A percentile compares a stretch with the other conserved stretches of the same genome.
Evolutionary conservation across 2,113 vertebrate genomes (phyloP).

Genomic region (Oreotrochilus melanogaster): DNA sequence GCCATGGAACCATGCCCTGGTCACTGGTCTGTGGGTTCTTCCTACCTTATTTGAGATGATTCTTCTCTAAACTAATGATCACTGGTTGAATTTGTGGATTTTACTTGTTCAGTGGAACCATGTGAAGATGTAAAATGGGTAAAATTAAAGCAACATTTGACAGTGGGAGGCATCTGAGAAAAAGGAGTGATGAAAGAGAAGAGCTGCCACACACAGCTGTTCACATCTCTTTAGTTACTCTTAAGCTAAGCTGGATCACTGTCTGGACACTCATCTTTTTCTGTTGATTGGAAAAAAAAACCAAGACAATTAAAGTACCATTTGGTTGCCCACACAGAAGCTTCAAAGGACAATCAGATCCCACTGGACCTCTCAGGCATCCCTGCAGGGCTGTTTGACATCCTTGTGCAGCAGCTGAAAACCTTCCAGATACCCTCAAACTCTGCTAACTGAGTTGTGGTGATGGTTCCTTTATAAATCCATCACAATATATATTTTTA

Average conservation of each 20-base stretch:
- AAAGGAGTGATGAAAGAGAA: neutral
- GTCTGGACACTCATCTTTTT: neutral
- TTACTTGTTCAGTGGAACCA: neutral
- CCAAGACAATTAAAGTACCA: neutral
- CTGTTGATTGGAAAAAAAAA: neutral
- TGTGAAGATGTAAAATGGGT: neutral
- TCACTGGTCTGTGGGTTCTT: neutral
- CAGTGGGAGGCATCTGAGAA: neutral
- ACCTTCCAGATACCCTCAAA: neutral
- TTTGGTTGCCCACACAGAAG: neutral
- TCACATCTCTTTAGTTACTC: neutral
- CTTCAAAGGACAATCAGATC: neutral
- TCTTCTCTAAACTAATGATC: neutral
- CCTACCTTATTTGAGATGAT: neutral
- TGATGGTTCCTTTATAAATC: neutral
- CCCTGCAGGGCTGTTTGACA: accelerated
- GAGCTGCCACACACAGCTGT: neutral
- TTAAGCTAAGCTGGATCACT: neutral
- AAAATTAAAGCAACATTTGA: neutral
- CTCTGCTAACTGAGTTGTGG: neutral
- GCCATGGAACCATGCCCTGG: neutral
- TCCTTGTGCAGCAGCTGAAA: neutral
- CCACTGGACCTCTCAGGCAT: neutral
- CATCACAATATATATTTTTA: neutral
- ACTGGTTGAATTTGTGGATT: neutral